Evolutionary conservation across 2,113 vertebrate species (phyloP).

Genomic region (Fulmarus glacialis): DNA sequence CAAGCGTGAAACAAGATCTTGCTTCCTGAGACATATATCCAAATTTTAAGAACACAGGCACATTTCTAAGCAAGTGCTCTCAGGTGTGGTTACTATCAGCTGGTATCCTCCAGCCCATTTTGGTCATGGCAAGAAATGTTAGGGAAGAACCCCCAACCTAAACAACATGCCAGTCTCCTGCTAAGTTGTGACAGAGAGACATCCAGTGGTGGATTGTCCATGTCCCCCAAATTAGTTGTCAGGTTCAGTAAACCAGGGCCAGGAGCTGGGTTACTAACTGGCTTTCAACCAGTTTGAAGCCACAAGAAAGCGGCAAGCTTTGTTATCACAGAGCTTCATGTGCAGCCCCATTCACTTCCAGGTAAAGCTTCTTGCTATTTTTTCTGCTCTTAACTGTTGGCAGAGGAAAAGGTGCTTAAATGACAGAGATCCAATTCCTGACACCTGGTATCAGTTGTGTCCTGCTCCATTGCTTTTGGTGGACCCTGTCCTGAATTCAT

Average conservation of each 20-base stretch:
- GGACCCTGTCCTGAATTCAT: not conserved
- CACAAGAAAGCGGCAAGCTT: not conserved
- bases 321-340: not conserved
- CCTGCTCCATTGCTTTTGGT: not conserved
- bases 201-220: not conserved
- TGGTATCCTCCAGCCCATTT: not conserved
- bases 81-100: not conserved
- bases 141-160: not conserved
- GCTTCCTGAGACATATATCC: not conserved
- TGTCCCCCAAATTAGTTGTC: not conserved
- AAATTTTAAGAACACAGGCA: not conserved
- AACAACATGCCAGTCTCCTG: not conserved
- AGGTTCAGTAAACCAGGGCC: not conserved
- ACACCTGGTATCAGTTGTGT: not conserved
- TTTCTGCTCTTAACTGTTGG: not conserved
- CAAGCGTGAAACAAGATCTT: not conserved
- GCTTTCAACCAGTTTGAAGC: not conserved
- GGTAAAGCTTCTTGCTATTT: not conserved
- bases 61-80: not conserved
- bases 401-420: not conserved
- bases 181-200: not conserved
- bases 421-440: not conserved
- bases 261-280: not conserved
- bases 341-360: not conserved
- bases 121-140: not conserved